Percentiles rank a stretch among this genome's conserved stretches.
Evolutionary conservation across 2,888 invertebrate species (phyloP).

Genomic region (Teinopalpus imperialis): DNA sequence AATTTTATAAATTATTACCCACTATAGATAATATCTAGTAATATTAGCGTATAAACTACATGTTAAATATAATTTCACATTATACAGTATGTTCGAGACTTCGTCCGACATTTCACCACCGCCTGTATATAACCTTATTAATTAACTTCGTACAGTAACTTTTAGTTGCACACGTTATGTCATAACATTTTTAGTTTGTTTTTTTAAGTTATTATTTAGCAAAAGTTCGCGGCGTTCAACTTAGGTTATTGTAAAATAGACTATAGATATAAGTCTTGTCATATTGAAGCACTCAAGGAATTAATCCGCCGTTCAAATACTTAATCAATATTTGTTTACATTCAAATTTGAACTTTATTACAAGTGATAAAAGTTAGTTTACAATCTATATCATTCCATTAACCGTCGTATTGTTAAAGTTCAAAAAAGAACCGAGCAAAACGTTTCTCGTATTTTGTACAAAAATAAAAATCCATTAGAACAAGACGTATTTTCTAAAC

Average conservation of each 20-base stretch:
- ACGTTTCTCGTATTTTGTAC: constrained; percentile 1
- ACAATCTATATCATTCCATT: background rate
- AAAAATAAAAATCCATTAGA: constrained; percentile 9
- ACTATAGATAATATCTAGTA: constrained; percentile 1
- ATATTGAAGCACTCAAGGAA: background rate
- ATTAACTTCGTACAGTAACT: constrained; percentile 48
- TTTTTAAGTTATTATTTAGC: constrained; percentile 39
- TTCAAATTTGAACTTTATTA: background rate
- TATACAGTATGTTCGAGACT: background rate
- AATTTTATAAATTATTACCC: too few relatives aligned
- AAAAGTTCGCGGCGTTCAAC: constrained; percentile 29
- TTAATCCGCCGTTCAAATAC: too few relatives aligned
- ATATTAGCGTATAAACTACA: too few relatives aligned
- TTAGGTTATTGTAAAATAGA: background rate
- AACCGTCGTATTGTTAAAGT: background rate
- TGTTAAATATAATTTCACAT: background rate
- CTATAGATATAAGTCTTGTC: background rate
- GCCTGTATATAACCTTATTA: background rate
- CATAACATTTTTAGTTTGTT: constrained; percentile 43
- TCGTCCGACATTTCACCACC: constrained; percentile 1
- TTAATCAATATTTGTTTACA: too few relatives aligned
- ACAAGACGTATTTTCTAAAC: too few relatives aligned
- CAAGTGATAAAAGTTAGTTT: background rate
- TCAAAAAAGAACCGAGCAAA: background rate
- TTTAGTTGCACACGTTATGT: constrained; percentile 58